Evolutionary conservation across 2,113 vertebrate species (phyloP), one percentile per base, ranked within the genome.

Genomic region (Nesogale talazaci): DNA sequence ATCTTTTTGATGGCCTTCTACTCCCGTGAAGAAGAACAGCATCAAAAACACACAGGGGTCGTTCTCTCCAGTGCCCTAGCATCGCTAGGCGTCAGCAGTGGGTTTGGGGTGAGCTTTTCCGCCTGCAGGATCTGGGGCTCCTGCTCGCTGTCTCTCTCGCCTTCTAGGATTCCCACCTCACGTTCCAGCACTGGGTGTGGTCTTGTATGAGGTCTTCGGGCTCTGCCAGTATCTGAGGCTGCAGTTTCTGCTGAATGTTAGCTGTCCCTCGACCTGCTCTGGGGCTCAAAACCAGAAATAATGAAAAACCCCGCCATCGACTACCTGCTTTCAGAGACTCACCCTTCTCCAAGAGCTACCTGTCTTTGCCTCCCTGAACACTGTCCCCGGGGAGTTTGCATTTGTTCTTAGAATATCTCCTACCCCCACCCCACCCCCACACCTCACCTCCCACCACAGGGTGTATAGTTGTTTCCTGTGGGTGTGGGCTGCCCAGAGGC

Each of bases 221-320:
- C 42, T 94, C 59, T 86, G 56, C 42, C 80, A 86, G 52, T 19
- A 81, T 57, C 19, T 10, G 20, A 17, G 77, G n/a, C 65, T 65
- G 2, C 82, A 10, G 20, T 57, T 91, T 88, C 80, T 86, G 36
- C 31, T 29, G 75, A 63, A 29, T 40, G 87, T 94, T 75, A 83
- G 57, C 31, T 79, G 40, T 57, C 15, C 40, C 38, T 87, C 6
- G 76, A 34, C 20, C 61, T 93, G 57, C 72, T 25, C 42, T 82
- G 81, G 56, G n/a, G 3, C 69, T n/a, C 52, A 93, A n/a, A 81
- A 69, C 46, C 70, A n/a, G 78, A n/a, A 74, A 5, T 82, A 83
- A 77, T 27, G 59, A 82, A 72, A 59, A 22, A 11, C 38, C 23
- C 29, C 22, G 29, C 3, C 19, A 12, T 25, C 1, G 6, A 46